Conservation (phyloP, 2,888 invertebrate genomes). For the Meteorus colon region DNA sequence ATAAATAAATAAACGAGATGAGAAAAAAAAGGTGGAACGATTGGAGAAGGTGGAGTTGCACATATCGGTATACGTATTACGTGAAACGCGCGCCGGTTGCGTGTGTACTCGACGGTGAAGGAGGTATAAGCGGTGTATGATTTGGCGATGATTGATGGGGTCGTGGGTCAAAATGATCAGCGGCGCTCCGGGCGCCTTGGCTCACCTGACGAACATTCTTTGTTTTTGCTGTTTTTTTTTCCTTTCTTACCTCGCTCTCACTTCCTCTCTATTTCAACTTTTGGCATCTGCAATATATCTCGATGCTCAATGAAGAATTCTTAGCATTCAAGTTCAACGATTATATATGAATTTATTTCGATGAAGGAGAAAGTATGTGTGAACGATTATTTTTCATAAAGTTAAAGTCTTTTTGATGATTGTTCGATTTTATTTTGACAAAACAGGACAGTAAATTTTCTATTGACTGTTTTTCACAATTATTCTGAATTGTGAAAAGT, state of each 20-base stretch:
- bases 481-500: too few relatives aligned
- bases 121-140: slow-evolving; percentile 70
- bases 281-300: background rate
- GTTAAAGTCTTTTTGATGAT: too few relatives aligned
- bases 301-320: background rate
- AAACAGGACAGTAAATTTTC: too few relatives aligned
- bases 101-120: slow-evolving; percentile 58
- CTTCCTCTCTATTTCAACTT: slow-evolving; percentile 30
- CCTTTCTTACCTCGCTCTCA: slow-evolving; percentile 31
- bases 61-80: slow-evolving; percentile 60
- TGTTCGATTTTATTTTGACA: too few relatives aligned
- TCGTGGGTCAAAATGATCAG: slow-evolving; percentile 71
- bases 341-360: background rate
- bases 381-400: too few relatives aligned
- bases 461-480: too few relatives aligned
- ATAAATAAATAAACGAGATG: slow-evolving; percentile 13
- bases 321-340: background rate
- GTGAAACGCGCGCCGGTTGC: slow-evolving; percentile 67
- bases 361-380: background rate
- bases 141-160: slow-evolving; percentile 72
- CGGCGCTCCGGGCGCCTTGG: slow-evolving; percentile 69
- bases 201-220: slow-evolving; percentile 63
- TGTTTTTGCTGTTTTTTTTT: slow-evolving; percentile 39
- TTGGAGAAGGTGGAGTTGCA: slow-evolving; percentile 44
- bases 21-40: slow-evolving; percentile 18